phyloP scores from a whole-genome alignment of 2,113 vertebrate species.

The Lutjanus erythropterus region DNA sequence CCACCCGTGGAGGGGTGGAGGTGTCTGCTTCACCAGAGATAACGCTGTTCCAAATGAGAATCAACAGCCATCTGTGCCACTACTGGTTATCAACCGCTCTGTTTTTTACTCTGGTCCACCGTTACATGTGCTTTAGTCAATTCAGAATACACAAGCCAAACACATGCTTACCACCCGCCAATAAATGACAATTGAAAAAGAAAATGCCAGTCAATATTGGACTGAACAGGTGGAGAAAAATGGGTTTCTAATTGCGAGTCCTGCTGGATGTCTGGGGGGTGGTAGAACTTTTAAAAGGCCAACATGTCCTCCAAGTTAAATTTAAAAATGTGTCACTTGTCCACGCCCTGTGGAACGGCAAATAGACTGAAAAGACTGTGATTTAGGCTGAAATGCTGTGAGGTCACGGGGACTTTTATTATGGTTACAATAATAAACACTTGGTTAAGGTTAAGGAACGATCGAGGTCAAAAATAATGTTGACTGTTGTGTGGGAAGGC shows the following conservation, averaged over 20 bases:
- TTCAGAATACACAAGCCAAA: neutral
- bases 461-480: too few relatives aligned
- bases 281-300: too few relatives aligned
- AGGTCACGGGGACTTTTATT: too few relatives aligned
- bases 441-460: too few relatives aligned
- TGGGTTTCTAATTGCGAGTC: neutral
- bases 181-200: neutral
- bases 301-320: too few relatives aligned
- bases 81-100: neutral
- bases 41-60: constrained; percentile 2
- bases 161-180: neutral
- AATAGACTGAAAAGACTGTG: too few relatives aligned
- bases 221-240: neutral
- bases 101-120: neutral
- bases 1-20: neutral
- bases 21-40: neutral
- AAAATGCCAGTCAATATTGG: neutral
- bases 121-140: neutral
- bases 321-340: too few relatives aligned
- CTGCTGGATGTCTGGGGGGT: too few relatives aligned
- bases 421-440: too few relatives aligned
- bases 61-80: neutral
- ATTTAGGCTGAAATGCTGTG: too few relatives aligned
- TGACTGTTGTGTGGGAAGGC: too few relatives aligned
- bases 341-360: too few relatives aligned